These are phyloP conservation scores for Sesamia nonagrioides DNA, from an alignment of 1,140 invertebrate species.

Conservation along the genomic window DNA sequence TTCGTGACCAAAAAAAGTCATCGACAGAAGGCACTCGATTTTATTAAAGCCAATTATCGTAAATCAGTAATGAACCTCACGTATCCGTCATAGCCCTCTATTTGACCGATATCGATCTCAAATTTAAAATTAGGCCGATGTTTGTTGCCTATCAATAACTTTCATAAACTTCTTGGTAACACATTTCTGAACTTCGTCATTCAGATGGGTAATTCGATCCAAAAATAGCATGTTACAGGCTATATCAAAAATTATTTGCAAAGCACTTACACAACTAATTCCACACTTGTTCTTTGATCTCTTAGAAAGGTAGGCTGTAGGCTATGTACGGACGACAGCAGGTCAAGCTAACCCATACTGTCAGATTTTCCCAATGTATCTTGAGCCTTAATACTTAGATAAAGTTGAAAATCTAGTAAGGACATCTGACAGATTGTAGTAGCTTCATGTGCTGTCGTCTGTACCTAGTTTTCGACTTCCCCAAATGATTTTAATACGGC, in stretches of 20 bases:
- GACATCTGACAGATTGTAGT: no score
- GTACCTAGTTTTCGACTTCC: not conserved
- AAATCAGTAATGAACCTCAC: conserved; percentile 57
- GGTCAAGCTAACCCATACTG: no score
- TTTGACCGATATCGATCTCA: conserved; percentile 52
- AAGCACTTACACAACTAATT: not conserved
- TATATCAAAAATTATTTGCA: conserved; percentile 10
- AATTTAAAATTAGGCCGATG: conserved; percentile 58
- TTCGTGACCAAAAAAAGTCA: conserved; percentile 1
- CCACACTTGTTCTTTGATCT: conserved; percentile 14
- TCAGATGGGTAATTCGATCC: not conserved
- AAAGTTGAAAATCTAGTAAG: no score
- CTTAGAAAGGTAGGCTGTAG: not conserved
- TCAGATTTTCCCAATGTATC: no score
- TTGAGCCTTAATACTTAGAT: no score
- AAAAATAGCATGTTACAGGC: not conserved
- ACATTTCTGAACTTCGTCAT: conserved; percentile 3
- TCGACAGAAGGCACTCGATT: conserved; percentile 46
- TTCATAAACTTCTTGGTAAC: conserved; percentile 26
- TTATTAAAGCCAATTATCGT: conserved; percentile 61
- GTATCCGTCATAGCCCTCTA: conserved; percentile 48
- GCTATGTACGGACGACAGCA: no score
- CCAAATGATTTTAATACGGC: conserved; percentile 13
- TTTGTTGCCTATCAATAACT: conserved; percentile 20
- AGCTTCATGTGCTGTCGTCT: no score